These are phyloP conservation scores for Colinus virginianus DNA, from an alignment of 2,113 vertebrate species.

Conservation along the genomic window DNA sequence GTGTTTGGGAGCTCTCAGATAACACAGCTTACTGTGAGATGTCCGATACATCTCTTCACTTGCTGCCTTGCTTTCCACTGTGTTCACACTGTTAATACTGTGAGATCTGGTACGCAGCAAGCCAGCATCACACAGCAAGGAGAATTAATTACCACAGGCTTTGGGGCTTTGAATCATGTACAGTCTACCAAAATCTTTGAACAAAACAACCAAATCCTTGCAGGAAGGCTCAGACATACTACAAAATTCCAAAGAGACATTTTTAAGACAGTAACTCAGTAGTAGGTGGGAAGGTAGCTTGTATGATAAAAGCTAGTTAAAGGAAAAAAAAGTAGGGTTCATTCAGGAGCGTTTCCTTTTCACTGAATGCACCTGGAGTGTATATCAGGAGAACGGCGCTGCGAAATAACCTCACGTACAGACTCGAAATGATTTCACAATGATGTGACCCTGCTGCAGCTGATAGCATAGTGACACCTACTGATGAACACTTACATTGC, in stretches of 20 bases:
- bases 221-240: not conserved
- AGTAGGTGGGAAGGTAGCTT: not conserved
- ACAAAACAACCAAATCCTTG: not conserved
- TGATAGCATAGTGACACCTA: conserved; percentile 4
- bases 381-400: not conserved
- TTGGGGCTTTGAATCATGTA: not conserved
- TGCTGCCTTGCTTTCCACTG: not conserved
- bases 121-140: not conserved
- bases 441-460: not conserved
- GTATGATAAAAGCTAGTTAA: not conserved
- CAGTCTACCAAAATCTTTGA: not conserved
- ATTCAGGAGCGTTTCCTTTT: not conserved
- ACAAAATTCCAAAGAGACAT: not conserved
- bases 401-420: not conserved
- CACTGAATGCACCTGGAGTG: not conserved
- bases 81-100: not conserved
- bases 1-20: not conserved
- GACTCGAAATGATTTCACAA: not conserved
- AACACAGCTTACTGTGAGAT: not conserved
- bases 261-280: not conserved
- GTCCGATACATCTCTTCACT: not conserved
- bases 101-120: not conserved
- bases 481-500: not conserved
- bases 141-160: conserved; percentile 29
- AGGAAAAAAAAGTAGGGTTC: not conserved